A percentile compares a stretch with the other conserved stretches of the same genome.
Evolutionary conservation across 2,888 invertebrate genomes (phyloP).

Genomic region (Synanthedon tipuliformis): DNA sequence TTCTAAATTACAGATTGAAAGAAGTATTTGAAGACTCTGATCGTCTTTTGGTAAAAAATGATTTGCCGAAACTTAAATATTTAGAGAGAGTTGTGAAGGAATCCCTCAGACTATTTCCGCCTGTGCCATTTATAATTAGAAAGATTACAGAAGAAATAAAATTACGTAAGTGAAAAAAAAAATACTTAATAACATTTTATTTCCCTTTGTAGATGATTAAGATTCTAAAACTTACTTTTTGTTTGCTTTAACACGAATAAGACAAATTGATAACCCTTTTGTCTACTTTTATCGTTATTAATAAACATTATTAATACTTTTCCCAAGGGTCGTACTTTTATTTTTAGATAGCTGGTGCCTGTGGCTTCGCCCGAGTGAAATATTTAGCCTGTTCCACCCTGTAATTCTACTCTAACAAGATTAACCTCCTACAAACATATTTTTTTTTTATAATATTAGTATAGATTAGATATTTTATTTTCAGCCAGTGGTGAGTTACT

Average conservation of each 20-base stretch:
- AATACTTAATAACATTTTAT: no score
- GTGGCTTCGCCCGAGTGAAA: no score
- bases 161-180: slow-evolving; percentile 37
- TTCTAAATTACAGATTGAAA: slow-evolving; percentile 22
- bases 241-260: no score
- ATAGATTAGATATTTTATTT: background rate
- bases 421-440: background rate
- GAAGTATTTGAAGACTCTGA: slow-evolving; percentile 45
- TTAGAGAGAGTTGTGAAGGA: slow-evolving; percentile 54
- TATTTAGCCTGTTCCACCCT: background rate
- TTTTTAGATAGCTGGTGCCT: no score
- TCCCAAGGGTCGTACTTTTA: no score
- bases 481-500: slow-evolving; percentile 25
- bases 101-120: slow-evolving; percentile 46
- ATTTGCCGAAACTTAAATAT: slow-evolving; percentile 39
- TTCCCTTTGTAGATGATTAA: no score
- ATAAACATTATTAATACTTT: background rate
- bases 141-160: slow-evolving; percentile 45
- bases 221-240: no score
- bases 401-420: background rate
- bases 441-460: slow-evolving; percentile 14
- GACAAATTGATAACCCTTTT: background rate
- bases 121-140: slow-evolving; percentile 52
- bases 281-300: background rate
- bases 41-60: slow-evolving; percentile 42